Evolutionary conservation across 2,888 invertebrate genomes (phyloP).

Genomic region (Eupithecia dodoneata): DNA sequence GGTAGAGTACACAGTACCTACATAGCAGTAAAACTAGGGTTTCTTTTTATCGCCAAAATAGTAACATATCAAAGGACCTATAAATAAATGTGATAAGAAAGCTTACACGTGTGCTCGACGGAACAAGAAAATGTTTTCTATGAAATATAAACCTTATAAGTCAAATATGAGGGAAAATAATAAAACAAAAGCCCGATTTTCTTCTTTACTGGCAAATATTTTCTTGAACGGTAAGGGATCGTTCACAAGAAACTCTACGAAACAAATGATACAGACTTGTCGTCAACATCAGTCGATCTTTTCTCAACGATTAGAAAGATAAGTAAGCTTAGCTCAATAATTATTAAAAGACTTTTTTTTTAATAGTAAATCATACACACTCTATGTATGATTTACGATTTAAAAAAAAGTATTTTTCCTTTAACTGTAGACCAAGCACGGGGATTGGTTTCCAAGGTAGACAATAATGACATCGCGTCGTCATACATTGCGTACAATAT

Average conservation of each 20-base stretch:
- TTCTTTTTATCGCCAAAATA: background rate
- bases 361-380: no score
- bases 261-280: background rate
- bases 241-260: background rate
- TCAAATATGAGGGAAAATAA: slow-evolving; percentile 39
- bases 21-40: background rate
- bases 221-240: background rate
- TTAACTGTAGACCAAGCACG: no score
- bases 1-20: background rate
- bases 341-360: no score
- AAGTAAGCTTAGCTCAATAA: no score
- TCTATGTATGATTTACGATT: background rate
- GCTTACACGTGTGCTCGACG: slow-evolving; percentile 5
- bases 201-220: slow-evolving; percentile 3
- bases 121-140: slow-evolving; percentile 2
- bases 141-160: slow-evolving; percentile 23
- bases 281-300: background rate
- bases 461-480: no score
- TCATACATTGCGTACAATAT: no score
- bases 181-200: slow-evolving; percentile 43
- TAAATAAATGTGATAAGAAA: slow-evolving; percentile 20
- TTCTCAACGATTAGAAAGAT: background rate
- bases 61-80: slow-evolving; percentile 16
- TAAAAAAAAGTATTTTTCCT: background rate
- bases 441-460: no score